These are phyloP conservation scores for Eueremaeus valkanovi DNA, from an alignment of 2,888 invertebrate genomes.

Conservation along the genomic window DNA sequence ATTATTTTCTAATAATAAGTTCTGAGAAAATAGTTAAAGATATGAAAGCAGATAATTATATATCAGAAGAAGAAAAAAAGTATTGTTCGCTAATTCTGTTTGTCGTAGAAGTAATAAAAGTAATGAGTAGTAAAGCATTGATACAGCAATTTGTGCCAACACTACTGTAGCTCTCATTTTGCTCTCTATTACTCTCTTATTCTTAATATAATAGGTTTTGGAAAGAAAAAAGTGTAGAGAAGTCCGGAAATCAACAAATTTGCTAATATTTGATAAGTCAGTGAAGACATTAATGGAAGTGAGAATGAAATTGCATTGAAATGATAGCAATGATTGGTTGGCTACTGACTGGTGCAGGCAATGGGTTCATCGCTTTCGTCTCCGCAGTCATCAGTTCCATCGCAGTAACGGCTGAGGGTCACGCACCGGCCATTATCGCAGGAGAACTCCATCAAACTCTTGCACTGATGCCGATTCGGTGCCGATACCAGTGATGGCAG, in stretches of 20 bases:
- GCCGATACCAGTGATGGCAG: background rate
- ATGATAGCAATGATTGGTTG: background rate
- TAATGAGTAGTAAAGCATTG: slow-evolving; percentile 8
- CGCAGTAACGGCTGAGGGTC: slow-evolving; percentile 69
- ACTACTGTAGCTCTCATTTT: background rate
- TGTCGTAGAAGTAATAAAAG: background rate
- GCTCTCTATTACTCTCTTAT: no score
- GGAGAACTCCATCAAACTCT: slow-evolving; percentile 17
- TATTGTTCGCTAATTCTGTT: background rate
- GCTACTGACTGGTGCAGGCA: slow-evolving; percentile 69
- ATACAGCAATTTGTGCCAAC: background rate
- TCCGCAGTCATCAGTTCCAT: slow-evolving; percentile 70
- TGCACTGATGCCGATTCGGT: background rate
- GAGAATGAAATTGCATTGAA: background rate
- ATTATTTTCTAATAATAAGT: background rate
- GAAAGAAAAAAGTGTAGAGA: background rate
- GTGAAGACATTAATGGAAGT: slow-evolving; percentile 29
- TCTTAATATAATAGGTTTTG: no score
- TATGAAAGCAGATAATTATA: background rate
- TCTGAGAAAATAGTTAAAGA: background rate
- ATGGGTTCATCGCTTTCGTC: slow-evolving; percentile 72
- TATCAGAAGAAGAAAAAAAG: background rate
- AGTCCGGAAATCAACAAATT: slow-evolving; percentile 29
- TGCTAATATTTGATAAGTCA: slow-evolving; percentile 20
- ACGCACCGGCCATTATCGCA: slow-evolving; percentile 57